A percentile compares a stretch with the other conserved stretches of the same genome.
These are phyloP conservation scores for Trachurus trachurus DNA, from an alignment of 2,797 vertebrate genomes.

Conservation along the genomic window DNA sequence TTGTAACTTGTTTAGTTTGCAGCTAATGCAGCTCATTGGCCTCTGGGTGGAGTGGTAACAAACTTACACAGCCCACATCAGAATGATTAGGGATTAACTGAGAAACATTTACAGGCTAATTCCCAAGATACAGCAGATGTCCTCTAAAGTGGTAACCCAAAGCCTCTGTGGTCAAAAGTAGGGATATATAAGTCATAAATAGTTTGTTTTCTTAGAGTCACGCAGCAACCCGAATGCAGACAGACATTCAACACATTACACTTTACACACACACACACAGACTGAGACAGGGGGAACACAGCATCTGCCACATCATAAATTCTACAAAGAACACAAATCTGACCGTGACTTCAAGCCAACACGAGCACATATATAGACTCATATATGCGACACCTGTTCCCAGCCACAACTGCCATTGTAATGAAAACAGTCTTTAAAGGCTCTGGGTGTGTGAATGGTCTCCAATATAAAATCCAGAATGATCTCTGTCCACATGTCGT, in stretches of 20 bases:
- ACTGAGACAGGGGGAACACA: slow-evolving; percentile 10
- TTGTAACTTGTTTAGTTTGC: slow-evolving; percentile 27
- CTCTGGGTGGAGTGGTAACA: neutral
- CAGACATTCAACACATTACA: slow-evolving; percentile 41
- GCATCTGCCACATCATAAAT: slow-evolving; percentile 57
- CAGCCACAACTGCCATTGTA: slow-evolving; percentile 21
- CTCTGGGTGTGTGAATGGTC: neutral
- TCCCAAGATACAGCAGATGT: slow-evolving; percentile 9
- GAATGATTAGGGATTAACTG: neutral
- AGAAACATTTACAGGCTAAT: neutral
- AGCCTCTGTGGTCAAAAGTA: neutral
- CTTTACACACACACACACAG: slow-evolving; percentile 3
- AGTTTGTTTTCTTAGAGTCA: slow-evolving; percentile 29
- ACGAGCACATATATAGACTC: slow-evolving; percentile 9
- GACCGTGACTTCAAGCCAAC: slow-evolving; percentile 28
- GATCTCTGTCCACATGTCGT: slow-evolving; percentile 18
- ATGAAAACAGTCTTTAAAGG: slow-evolving; percentile 31
- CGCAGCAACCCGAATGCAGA: slow-evolving; percentile 24
- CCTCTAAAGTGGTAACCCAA: neutral
- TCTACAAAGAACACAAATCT: slow-evolving; percentile 26
- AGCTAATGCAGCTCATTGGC: slow-evolving; percentile 23
- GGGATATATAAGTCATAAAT: neutral
- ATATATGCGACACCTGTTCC: slow-evolving; percentile 48
- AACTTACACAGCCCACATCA: neutral
- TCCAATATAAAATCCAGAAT: slow-evolving; percentile 19